These are phyloP conservation scores for Eubasilissa regina DNA, from an alignment of 1,140 invertebrate species.

Conservation along the genomic window DNA sequence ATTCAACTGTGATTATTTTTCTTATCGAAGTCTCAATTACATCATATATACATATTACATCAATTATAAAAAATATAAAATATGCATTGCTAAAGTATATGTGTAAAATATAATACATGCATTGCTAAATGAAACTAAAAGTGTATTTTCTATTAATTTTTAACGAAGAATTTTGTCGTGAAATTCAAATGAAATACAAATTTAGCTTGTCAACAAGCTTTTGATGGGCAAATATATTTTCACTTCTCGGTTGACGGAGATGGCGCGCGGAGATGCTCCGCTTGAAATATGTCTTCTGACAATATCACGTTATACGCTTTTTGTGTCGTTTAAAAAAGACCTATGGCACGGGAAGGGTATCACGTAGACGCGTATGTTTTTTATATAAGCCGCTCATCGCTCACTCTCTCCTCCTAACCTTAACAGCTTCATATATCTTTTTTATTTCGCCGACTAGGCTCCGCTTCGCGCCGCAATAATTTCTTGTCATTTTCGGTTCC, in stretches of 20 bases:
- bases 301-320: slow-evolving; percentile 54
- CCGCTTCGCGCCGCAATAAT: slow-evolving; percentile 53
- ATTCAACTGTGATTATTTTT: too few relatives aligned
- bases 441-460: slow-evolving; percentile 53
- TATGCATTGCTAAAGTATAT: too few relatives aligned
- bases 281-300: slow-evolving; percentile 45
- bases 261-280: slow-evolving; percentile 5
- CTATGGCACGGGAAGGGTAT: slow-evolving; percentile 44
- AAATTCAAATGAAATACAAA: not conserved
- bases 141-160: too few relatives aligned
- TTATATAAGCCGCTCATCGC: slow-evolving; percentile 56
- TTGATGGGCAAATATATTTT: slow-evolving; percentile 39
- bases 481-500: slow-evolving; percentile 53
- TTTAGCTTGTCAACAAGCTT: slow-evolving; percentile 47
- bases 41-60: too few relatives aligned
- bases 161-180: not conserved
- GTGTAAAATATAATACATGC: too few relatives aligned
- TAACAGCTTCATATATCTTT: slow-evolving; percentile 54
- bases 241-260: not conserved
- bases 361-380: slow-evolving; percentile 56
- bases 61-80: too few relatives aligned
- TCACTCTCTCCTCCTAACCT: slow-evolving; percentile 45
- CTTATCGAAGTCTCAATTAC: too few relatives aligned
- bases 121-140: too few relatives aligned
- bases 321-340: slow-evolving; percentile 56